Evolutionary conservation across 2,797 vertebrate species (phyloP), one percentile per base, ranked within the genome.

Genomic region (Molossus alvarezi): DNA sequence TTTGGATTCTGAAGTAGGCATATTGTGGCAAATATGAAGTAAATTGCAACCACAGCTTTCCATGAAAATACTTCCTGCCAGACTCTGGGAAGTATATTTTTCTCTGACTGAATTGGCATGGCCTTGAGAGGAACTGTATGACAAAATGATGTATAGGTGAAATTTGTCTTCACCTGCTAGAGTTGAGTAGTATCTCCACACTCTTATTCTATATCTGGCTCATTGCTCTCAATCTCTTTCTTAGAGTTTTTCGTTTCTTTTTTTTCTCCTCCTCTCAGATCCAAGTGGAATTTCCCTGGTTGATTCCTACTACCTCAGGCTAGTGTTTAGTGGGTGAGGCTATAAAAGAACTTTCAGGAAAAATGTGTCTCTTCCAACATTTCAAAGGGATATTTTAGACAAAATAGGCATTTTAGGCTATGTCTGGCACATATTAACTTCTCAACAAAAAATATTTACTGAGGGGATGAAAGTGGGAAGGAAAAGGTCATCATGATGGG

Each of bases 101-200:
- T 79, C n/a, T 64, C 23, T 81, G 27, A 71, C 37, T 77, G 18
- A 85, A 37, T 62, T 81, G 41, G 5, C 17, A 29, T 41, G 17
- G 37, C 58, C 73, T 96, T 94, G 48, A 93, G 45, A 96, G 88
- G 60, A 93, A 23, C 17, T 88, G 7, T 64, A 83, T 90, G 48
- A 90, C 14, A 90, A 95, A 92, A 85, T 62, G 58, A 90, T 79
- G 72, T 91, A 6, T 60, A 60, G 72, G 57, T 93, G 29, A 91
- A 84, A 5, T 57, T 83, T 83, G 14, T 88, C 53, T 85, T 77
- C 60, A 62, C 5, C 25, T 58, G 55, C 21, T 58, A 53, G 64
- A 80, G 7, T 37, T 92, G 9, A 11, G 27, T 71, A 83, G 45
- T 72, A 1, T 12, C 48, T 27, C 72, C 48, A 67, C 5, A 41